phyloP scores from a whole-genome alignment of 2,113 vertebrate species.

The Actenoides hombroni region DNA sequence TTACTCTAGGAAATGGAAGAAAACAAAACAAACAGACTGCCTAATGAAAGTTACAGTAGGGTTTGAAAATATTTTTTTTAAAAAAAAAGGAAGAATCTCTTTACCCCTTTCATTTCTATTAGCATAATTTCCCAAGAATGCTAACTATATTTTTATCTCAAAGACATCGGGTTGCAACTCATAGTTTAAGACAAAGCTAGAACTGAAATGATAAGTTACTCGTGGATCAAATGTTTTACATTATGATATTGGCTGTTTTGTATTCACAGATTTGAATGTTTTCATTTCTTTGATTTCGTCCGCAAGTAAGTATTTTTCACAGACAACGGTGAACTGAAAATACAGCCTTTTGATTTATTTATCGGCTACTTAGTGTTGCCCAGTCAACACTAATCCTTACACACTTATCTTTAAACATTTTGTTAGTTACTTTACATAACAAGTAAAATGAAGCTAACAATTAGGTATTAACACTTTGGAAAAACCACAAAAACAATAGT shows the following conservation, averaged over 20 bases:
- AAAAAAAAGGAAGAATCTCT: neutral
- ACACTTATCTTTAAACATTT: neutral
- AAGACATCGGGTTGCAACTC: neutral
- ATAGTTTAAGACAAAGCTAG: neutral
- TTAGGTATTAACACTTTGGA: neutral
- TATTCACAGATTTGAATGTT: neutral
- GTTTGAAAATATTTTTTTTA: too few relatives aligned
- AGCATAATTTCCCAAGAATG: neutral
- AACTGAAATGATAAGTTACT: neutral
- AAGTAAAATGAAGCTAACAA: neutral
- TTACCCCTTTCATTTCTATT: neutral
- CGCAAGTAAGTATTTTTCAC: neutral
- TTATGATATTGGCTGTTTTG: neutral
- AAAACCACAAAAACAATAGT: neutral
- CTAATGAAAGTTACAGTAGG: neutral
- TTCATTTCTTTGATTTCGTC: neutral
- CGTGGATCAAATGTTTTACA: neutral
- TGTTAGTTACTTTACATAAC: neutral
- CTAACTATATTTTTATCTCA: neutral
- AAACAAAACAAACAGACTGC: too few relatives aligned
- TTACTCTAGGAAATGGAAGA: neutral
- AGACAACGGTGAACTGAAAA: neutral
- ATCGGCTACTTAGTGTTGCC: neutral
- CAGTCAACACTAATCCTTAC: neutral
- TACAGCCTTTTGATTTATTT: neutral